Evolutionary conservation across 2,797 vertebrate species (phyloP).

Genomic region (Microhierax caerulescens): DNA sequence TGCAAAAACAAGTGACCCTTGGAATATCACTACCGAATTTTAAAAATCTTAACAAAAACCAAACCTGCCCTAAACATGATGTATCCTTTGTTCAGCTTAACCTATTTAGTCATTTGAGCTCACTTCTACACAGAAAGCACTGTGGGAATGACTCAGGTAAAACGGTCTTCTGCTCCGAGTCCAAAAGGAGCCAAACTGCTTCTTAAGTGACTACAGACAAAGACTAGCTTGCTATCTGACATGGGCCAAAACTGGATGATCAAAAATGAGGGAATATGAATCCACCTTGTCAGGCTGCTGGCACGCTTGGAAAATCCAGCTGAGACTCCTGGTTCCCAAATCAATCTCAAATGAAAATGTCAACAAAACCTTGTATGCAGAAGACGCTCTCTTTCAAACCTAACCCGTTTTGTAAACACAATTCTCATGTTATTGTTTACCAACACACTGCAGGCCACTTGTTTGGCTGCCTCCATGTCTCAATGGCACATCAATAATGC

Average conservation of each 20-base stretch:
- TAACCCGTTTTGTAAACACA: background rate
- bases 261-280: background rate
- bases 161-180: background rate
- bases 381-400: background rate
- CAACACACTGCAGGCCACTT: background rate
- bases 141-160: background rate
- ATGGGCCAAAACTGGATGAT: background rate
- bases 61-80: background rate
- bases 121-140: background rate
- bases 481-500: background rate
- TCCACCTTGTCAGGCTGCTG: background rate
- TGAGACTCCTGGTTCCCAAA: background rate
- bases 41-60: background rate
- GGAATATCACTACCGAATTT: background rate
- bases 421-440: background rate
- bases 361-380: background rate
- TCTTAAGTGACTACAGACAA: background rate
- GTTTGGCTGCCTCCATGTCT: background rate
- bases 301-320: background rate
- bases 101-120: background rate
- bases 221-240: background rate
- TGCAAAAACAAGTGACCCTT: background rate
- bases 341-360: background rate
- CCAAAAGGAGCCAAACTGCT: background rate
- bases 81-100: background rate